Evolutionary conservation across 2,888 invertebrate species (phyloP).

Genomic region (Ommatoiulus sabulosus): DNA sequence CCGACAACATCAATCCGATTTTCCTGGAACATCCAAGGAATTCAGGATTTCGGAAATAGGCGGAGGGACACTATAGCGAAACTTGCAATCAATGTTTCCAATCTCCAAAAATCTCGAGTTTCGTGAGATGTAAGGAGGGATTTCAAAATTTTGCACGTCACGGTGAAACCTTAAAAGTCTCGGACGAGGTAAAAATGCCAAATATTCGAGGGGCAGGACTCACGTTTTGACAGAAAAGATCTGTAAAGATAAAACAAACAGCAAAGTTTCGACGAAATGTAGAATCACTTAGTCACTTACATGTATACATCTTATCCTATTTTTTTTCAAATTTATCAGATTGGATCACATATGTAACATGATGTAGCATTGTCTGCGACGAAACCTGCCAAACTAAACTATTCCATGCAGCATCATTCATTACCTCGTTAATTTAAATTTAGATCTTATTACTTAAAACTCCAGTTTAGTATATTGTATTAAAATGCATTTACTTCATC

Average conservation of each 20-base stretch:
- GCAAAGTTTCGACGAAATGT: neutral
- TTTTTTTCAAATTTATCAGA: no score
- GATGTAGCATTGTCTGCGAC: no score
- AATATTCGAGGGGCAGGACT: neutral
- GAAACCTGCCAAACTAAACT: no score
- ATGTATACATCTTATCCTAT: no score
- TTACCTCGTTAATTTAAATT: no score
- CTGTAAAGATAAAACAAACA: neutral
- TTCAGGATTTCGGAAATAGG: neutral
- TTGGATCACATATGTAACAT: no score
- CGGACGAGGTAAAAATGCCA: neutral
- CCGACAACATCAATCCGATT: neutral
- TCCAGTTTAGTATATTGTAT: no score
- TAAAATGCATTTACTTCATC: no score
- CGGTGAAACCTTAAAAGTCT: neutral
- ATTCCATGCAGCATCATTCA: no score
- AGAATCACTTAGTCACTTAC: neutral
- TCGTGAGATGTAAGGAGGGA: neutral
- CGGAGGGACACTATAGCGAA: neutral
- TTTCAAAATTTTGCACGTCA: neutral
- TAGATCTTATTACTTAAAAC: no score
- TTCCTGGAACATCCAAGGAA: neutral
- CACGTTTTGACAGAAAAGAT: neutral
- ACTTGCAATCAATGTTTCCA: neutral
- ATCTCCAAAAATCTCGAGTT: neutral